Evolutionary conservation across 2,113 vertebrate genomes (phyloP).

Genomic region (Aviceda subcristata): DNA sequence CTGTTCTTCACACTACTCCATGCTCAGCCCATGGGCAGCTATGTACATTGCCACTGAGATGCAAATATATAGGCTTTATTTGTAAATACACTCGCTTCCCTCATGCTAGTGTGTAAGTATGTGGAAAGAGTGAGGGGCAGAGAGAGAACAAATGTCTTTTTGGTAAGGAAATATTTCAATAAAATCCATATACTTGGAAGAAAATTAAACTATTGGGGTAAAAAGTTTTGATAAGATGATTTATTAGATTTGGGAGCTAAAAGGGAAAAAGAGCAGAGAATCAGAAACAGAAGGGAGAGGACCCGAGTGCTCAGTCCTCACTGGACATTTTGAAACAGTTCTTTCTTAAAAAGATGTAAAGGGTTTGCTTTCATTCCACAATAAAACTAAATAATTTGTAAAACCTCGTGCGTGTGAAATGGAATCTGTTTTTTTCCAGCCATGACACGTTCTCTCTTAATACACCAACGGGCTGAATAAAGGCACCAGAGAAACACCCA

Average conservation of each 20-base stretch:
- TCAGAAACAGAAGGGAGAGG: background rate
- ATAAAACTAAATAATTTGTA: background rate
- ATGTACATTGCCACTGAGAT: fast-evolving
- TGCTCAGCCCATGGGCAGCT: background rate
- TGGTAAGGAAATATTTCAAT: background rate
- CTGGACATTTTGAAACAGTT: background rate
- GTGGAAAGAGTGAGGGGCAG: background rate
- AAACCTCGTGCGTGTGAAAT: background rate
- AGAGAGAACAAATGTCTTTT: background rate
- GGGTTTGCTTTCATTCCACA: background rate
- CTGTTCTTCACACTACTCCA: background rate
- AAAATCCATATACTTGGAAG: background rate
- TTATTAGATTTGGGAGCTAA: background rate
- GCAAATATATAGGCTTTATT: background rate
- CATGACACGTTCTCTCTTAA: background rate
- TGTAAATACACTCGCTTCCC: background rate
- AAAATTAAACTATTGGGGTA: background rate
- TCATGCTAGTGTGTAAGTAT: background rate
- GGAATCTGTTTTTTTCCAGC: background rate
- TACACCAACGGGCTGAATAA: background rate
- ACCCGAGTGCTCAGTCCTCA: background rate
- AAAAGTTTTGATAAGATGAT: background rate
- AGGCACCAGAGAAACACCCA: background rate
- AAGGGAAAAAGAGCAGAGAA: background rate
- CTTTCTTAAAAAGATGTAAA: background rate